Evolutionary conservation across 2,888 invertebrate genomes (phyloP).

Genomic region (Synergus gifuensis): DNA sequence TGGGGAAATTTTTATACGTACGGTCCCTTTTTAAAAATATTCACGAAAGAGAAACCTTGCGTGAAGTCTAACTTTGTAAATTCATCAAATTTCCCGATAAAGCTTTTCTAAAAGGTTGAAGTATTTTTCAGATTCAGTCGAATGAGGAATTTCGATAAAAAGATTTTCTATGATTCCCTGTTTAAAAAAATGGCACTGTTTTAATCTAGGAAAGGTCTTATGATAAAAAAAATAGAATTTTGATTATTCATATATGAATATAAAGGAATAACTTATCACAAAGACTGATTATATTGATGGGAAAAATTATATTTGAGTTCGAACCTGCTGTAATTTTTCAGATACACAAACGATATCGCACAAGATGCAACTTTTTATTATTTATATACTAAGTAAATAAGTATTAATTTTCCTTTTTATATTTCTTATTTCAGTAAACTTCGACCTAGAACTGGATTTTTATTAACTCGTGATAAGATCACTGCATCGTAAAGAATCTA

Average conservation of each 20-base stretch:
- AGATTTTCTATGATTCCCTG: neutral
- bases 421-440: conserved; percentile 10
- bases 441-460: neutral
- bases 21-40: conserved; percentile 8
- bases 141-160: conserved; percentile 5
- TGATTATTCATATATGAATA: neutral
- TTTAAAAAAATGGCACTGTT: neutral
- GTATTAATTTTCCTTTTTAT: neutral
- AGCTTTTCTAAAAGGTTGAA: conserved; percentile 32
- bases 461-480: neutral
- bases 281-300: conserved; percentile 4
- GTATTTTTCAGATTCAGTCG: conserved; percentile 32
- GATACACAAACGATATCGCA: neutral
- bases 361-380: neutral
- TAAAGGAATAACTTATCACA: neutral
- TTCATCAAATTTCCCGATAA: conserved; percentile 37
- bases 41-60: conserved; percentile 20
- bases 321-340: neutral
- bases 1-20: neutral
- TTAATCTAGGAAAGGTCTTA: neutral
- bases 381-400: neutral
- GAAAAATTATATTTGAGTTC: neutral
- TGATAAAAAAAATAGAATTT: neutral
- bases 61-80: conserved; percentile 27
- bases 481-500: conserved; percentile 1